A percentile compares a stretch with the other conserved stretches of the same genome.
Evolutionary conservation across 2,888 invertebrate genomes (phyloP).

Genomic region (Uropetala carovei): DNA sequence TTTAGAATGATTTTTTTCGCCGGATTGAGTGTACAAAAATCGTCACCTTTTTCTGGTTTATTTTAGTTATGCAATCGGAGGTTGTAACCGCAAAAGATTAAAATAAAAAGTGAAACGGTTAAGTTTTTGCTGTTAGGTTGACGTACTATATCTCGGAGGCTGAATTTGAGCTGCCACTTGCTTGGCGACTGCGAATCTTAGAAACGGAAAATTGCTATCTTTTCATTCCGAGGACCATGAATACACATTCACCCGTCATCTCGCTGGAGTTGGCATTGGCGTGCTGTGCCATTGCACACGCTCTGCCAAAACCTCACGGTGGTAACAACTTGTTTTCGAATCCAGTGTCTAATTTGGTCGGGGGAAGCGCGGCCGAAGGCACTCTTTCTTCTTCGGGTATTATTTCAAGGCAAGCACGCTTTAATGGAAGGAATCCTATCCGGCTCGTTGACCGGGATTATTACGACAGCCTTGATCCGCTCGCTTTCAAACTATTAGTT

Average conservation of each 20-base stretch:
- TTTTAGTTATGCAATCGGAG: too few species aligned
- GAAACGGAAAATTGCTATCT: too few species aligned
- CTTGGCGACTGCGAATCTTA: too few species aligned
- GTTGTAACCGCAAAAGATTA: too few species aligned
- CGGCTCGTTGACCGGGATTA: too few species aligned
- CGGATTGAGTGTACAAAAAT: too few species aligned
- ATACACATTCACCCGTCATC: neutral
- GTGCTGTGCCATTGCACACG: neutral
- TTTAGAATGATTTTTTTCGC: too few species aligned
- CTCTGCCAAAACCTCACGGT: constrained; percentile 21
- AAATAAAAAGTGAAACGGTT: too few species aligned
- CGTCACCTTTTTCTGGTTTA: too few species aligned
- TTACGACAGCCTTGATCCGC: neutral
- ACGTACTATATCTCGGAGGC: neutral
- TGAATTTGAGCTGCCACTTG: too few species aligned
- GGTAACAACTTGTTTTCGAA: constrained; percentile 47
- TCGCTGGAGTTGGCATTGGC: neutral
- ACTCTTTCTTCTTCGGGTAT: neutral
- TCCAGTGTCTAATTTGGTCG: constrained; percentile 8
- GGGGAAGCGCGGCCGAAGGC: neutral
- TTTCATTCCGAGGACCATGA: too few species aligned
- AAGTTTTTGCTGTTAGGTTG: neutral
- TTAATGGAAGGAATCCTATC: too few species aligned
- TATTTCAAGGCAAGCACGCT: neutral
- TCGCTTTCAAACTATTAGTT: neutral